A percentile compares a stretch with the other conserved stretches of the same genome.
phyloP scores from a whole-genome alignment of 2,797 vertebrate genomes.

The Epinephelus awoara region DNA sequence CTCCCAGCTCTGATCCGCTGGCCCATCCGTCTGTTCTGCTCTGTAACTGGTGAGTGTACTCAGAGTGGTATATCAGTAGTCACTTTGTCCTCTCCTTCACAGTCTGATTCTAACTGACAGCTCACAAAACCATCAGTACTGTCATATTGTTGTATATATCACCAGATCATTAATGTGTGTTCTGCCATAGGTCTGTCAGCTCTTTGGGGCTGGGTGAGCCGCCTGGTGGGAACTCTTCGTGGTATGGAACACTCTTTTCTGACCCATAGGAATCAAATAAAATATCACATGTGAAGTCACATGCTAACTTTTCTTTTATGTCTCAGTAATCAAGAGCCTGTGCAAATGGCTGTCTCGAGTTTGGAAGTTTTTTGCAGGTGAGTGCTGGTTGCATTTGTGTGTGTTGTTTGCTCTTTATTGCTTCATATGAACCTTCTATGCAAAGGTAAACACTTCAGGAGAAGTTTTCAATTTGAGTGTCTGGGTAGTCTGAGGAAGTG shows the following conservation, averaged over 20 bases:
- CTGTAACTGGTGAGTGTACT: slow-evolving; percentile 77
- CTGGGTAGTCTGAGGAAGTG: slow-evolving; percentile 14
- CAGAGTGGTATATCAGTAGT: not conserved
- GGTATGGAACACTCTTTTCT: slow-evolving; percentile 57
- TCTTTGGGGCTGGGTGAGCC: slow-evolving; percentile 81
- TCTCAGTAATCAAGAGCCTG: slow-evolving; percentile 73
- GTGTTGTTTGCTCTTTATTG: slow-evolving; percentile 30
- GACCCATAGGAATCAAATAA: not conserved
- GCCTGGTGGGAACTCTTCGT: slow-evolving; percentile 72
- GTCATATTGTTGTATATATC: not conserved
- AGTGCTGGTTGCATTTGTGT: slow-evolving; percentile 36
- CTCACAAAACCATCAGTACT: not conserved
- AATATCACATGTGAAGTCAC: not conserved
- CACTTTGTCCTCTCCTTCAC: not conserved
- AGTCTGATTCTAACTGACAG: not conserved
- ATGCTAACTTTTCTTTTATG: not conserved
- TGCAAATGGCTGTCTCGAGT: slow-evolving; percentile 68
- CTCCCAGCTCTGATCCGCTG: slow-evolving; percentile 81
- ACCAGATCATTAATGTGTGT: not conserved
- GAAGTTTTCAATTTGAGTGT: slow-evolving; percentile 15
- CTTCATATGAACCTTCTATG: slow-evolving; percentile 20
- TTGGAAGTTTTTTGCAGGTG: slow-evolving; percentile 72
- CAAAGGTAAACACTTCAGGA: slow-evolving; percentile 13
- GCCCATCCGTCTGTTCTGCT: slow-evolving; percentile 80
- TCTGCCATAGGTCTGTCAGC: slow-evolving; percentile 73